phyloP scores from a whole-genome alignment of 2,797 vertebrate genomes.

The Rhabdomys pumilio region DNA sequence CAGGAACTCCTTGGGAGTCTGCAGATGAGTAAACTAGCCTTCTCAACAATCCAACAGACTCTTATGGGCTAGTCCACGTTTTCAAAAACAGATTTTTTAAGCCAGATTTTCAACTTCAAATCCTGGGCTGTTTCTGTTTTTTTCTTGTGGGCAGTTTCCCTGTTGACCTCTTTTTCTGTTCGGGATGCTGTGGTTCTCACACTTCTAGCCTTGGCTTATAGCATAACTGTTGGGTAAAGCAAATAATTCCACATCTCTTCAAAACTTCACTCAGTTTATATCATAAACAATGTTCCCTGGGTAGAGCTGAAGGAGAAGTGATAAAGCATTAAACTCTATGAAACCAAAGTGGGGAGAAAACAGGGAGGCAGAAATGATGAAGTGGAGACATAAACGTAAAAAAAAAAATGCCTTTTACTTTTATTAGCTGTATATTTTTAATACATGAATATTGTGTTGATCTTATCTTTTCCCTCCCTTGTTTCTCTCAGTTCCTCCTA shows the following conservation, averaged over 20 bases:
- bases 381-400: neutral
- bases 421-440: neutral
- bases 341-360: neutral
- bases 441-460: neutral
- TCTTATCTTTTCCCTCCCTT: neutral
- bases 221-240: neutral
- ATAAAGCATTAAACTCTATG: neutral
- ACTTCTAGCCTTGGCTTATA: neutral
- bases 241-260: neutral
- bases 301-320: neutral
- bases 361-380: neutral
- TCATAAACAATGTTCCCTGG: neutral
- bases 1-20: neutral
- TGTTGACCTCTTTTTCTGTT: neutral
- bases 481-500: neutral
- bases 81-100: neutral
- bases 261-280: neutral
- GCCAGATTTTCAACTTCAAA: constrained; percentile 6
- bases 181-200: neutral
- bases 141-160: neutral
- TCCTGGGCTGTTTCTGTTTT: neutral
- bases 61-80: neutral
- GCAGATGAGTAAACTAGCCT: neutral
- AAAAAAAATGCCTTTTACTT: neutral
- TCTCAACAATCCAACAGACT: constrained; percentile 6